These are phyloP conservation scores for Andinoacara biseriatus DNA, from an alignment of 2,113 vertebrate genomes.

Conservation along the genomic window DNA sequence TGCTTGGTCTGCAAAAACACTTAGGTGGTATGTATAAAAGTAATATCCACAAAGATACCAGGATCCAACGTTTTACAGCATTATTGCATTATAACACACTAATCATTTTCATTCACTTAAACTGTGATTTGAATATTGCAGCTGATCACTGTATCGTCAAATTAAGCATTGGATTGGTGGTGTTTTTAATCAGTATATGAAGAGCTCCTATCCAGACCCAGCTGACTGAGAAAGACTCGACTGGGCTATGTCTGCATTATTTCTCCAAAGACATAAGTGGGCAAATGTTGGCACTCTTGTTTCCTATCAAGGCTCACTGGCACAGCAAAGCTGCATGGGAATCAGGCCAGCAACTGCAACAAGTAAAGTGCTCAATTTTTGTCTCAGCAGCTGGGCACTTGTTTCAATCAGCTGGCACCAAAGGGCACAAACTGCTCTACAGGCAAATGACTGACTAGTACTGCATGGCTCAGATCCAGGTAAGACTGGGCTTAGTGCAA, in stretches of 20 bases:
- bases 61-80: no score
- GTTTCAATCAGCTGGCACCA: slow-evolving; percentile 44
- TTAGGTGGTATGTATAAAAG: background rate
- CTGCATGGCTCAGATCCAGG: slow-evolving; percentile 30
- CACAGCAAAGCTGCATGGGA: slow-evolving; percentile 24
- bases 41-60: background rate
- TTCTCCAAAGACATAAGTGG: slow-evolving; percentile 19
- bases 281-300: slow-evolving; percentile 5
- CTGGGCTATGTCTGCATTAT: background rate
- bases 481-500: slow-evolving; percentile 1
- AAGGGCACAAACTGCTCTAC: slow-evolving; percentile 39
- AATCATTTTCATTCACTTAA: no score
- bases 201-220: background rate
- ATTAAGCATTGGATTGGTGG: background rate
- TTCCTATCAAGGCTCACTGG: slow-evolving; percentile 20
- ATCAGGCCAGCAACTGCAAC: slow-evolving; percentile 34
- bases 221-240: background rate
- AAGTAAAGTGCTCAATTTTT: slow-evolving; percentile 49
- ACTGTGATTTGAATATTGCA: no score
- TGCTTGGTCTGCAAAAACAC: background rate
- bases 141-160: background rate
- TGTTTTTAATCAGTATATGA: background rate
- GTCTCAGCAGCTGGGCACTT: slow-evolving; percentile 41
- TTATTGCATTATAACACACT: no score
- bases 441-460: slow-evolving; percentile 25